Percentiles rank a stretch among this genome's conserved stretches.
phyloP scores from a whole-genome alignment of 2,113 vertebrate species.

The Varanus komodoensis region DNA sequence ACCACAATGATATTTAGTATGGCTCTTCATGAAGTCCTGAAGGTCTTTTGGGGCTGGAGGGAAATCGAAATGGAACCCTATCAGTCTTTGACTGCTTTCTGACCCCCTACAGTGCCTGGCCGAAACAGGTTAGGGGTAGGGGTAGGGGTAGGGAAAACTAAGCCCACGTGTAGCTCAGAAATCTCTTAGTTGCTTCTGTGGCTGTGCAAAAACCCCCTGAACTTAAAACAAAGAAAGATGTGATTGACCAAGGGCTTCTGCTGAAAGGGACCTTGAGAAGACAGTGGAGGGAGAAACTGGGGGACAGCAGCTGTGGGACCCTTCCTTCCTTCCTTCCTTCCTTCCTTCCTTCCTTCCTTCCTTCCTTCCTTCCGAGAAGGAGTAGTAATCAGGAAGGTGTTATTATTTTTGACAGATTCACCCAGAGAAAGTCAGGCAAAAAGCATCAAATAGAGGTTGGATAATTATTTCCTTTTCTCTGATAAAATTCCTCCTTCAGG shows the following conservation, averaged over 20 bases:
- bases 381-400: no score
- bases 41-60: not conserved
- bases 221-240: constrained; percentile 31
- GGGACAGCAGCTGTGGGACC: no score
- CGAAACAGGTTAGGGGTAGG: not conserved
- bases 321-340: no score
- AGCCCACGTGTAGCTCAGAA: constrained; percentile 37
- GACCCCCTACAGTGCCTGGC: not conserved
- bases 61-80: not conserved
- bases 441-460: no score
- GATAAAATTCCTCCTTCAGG: no score
- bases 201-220: constrained; percentile 5
- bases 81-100: not conserved
- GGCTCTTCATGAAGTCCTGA: not conserved
- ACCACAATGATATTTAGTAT: not conserved
- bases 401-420: no score
- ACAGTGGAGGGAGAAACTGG: no score
- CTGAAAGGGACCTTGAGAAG: no score
- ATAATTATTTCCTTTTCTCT: no score
- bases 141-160: not conserved
- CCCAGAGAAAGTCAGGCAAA: no score
- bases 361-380: no score
- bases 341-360: no score
- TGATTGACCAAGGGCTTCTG: not conserved
- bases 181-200: constrained; percentile 49